Evolutionary conservation across 2,113 vertebrate species (phyloP), one percentile per base, ranked within the genome.

Genomic region (Brevimyrus niger): DNA sequence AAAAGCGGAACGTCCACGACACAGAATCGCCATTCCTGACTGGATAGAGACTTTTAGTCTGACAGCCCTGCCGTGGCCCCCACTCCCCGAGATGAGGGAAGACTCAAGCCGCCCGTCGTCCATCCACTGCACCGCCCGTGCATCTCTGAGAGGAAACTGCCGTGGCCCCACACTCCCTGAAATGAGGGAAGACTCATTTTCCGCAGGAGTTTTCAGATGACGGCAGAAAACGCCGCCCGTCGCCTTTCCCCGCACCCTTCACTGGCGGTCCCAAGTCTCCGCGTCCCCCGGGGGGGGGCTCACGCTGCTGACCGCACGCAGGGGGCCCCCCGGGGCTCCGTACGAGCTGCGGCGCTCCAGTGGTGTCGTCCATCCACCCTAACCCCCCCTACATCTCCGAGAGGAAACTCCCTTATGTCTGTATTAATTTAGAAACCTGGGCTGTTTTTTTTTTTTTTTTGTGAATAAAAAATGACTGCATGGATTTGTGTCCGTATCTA

Each of bases 391-490:
- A 94, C 96, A 97, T 96, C 97, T 97, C 96, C 97, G 47, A 96
- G 96, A 95, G 93, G 97, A n/a, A n/a, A 95, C 96, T 97, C 97
- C 96, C 95, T 97, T 95, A 97, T 98, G 97, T 99, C 98, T 99
- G 98, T 98, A 98, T 98, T 98, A 96, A 97, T 98, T 97, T 98
- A 98, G 97, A 97, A 94, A 97, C 97, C 97, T 97, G 97, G 97
- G 97, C 97, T 97, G 97, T 94, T 97, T 98, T 98, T 53, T 53
- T 97, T 53, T 97, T 61, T 61, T 61, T 69, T 69, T 69, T 98
- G 98, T 99, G 98, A 99, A 99, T 99, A 99, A 99, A 96, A 82
- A 98, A 98, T 96, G 96, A 99, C 98, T 98, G 98, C 98, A 99
- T 99, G 98, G 98, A 96, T 97, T 98, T 94, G 97, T 98, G 97